A percentile compares a stretch with the other conserved stretches of the same genome.
These are phyloP conservation scores for Pammene aurita DNA, from an alignment of 2,888 invertebrate genomes.

Conservation along the genomic window DNA sequence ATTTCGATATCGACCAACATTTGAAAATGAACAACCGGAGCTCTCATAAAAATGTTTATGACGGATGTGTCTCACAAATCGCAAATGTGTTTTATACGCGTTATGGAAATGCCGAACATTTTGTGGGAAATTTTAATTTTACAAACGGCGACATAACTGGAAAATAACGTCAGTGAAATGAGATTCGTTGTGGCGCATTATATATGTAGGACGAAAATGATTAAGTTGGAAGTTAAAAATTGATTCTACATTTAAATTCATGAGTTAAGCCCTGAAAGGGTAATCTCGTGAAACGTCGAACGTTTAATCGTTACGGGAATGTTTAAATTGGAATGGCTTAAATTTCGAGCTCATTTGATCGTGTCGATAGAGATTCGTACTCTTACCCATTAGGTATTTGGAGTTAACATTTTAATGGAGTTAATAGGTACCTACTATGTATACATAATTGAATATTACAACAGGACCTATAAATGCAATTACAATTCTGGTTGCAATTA, in stretches of 20 bases:
- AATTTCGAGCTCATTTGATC: conserved; percentile 34
- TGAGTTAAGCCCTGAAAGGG: conserved; percentile 30
- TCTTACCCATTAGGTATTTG: too few relatives aligned
- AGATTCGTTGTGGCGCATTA: not conserved
- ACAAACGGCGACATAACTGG: not conserved
- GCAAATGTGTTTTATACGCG: conserved; percentile 18
- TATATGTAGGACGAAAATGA: not conserved
- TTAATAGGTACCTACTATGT: not conserved
- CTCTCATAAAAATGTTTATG: conserved; percentile 37
- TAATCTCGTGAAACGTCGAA: conserved; percentile 37
- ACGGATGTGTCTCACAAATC: conserved; percentile 30
- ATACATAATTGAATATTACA: not conserved
- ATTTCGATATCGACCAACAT: conserved; percentile 34
- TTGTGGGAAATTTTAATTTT: conserved; percentile 2
- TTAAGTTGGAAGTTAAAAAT: conserved; percentile 15
- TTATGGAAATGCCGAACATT: conserved; percentile 21
- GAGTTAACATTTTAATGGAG: too few relatives aligned
- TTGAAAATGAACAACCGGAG: conserved; percentile 31
- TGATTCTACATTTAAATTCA: conserved; percentile 36
- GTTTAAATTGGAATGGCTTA: conserved; percentile 34
- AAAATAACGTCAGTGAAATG: not conserved
- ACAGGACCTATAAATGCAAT: not conserved
- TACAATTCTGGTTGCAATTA: too few relatives aligned
- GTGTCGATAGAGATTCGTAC: conserved; percentile 17
- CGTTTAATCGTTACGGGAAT: conserved; percentile 36